phyloP scores from a whole-genome alignment of 92 coral and sea anemone species.

The Pocillopora meandrina region DNA sequence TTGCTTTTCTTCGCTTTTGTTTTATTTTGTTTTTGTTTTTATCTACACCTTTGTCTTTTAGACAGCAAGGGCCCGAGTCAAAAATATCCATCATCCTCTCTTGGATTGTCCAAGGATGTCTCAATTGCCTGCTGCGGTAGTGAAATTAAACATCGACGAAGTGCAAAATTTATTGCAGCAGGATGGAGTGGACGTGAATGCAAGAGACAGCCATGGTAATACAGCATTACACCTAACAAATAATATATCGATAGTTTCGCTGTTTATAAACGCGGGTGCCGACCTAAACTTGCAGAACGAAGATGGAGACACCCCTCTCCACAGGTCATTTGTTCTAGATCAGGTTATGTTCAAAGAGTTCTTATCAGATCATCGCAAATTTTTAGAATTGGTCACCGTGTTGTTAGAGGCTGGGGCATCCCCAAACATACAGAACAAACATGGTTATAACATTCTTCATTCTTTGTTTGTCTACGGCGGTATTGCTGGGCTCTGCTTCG shows the following conservation, averaged over 20 bases:
- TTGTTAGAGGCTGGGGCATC: constrained; percentile 54
- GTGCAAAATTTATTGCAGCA: background rate
- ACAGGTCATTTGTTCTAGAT: too few relatives aligned
- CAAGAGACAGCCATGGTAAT: constrained; percentile 39
- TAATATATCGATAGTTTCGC: constrained; percentile 32
- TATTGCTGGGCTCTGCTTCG: constrained; percentile 33
- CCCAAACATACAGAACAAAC: constrained; percentile 43
- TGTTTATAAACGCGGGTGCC: constrained; percentile 23
- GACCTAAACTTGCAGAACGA: constrained; percentile 41
- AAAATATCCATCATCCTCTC: background rate
- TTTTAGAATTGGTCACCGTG: constrained; percentile 25
- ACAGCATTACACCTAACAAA: constrained; percentile 32
- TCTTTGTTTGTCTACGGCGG: constrained; percentile 45
- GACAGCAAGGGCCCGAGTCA: background rate
- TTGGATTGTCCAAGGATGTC: background rate
- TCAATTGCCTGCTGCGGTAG: background rate
- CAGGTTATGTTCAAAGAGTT: background rate
- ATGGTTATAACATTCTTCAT: constrained; percentile 40
- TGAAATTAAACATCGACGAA: background rate
- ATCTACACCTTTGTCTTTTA: background rate
- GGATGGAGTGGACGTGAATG: constrained; percentile 40
- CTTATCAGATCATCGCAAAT: background rate
- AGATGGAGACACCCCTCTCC: constrained; percentile 40
- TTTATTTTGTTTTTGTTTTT: background rate
- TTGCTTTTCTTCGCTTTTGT: too few relatives aligned